Evolutionary conservation across 2,888 invertebrate genomes (phyloP).

Genomic region (Chloroclystis v-ata): DNA sequence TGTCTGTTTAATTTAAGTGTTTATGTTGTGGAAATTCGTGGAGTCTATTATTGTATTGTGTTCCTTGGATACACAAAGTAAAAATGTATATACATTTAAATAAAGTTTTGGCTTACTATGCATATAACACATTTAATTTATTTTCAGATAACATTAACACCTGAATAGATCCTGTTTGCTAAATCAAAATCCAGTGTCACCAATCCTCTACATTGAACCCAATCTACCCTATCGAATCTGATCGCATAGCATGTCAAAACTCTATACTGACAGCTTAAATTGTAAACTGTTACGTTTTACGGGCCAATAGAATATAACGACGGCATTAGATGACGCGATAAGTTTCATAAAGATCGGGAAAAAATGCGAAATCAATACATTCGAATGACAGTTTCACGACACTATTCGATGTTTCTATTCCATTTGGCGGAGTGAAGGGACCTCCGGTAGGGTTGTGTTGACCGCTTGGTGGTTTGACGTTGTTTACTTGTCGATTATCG

Average conservation of each 20-base stretch:
- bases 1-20: too few relatives aligned
- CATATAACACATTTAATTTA: too few relatives aligned
- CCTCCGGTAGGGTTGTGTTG: neutral
- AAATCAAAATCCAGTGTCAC: too few relatives aligned
- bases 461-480: neutral
- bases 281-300: conserved; percentile 42
- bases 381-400: conserved; percentile 32
- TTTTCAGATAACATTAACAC: too few relatives aligned
- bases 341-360: conserved; percentile 37
- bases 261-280: conserved; percentile 40
- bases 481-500: neutral
- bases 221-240: conserved; percentile 31
- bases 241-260: conserved; percentile 41
- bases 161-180: too few relatives aligned
- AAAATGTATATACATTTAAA: too few relatives aligned
- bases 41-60: too few relatives aligned
- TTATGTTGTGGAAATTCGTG: too few relatives aligned
- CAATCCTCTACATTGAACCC: neutral
- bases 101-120: too few relatives aligned
- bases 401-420: conserved; percentile 38
- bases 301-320: conserved; percentile 30
- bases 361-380: conserved; percentile 41
- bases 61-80: too few relatives aligned
- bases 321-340: conserved; percentile 31
- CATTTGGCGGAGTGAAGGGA: conserved; percentile 28